Evolutionary conservation across 1,140 invertebrate genomes (phyloP), one percentile per base, ranked within the genome.

Genomic region (Pseudomyrmex flavicornis): DNA sequence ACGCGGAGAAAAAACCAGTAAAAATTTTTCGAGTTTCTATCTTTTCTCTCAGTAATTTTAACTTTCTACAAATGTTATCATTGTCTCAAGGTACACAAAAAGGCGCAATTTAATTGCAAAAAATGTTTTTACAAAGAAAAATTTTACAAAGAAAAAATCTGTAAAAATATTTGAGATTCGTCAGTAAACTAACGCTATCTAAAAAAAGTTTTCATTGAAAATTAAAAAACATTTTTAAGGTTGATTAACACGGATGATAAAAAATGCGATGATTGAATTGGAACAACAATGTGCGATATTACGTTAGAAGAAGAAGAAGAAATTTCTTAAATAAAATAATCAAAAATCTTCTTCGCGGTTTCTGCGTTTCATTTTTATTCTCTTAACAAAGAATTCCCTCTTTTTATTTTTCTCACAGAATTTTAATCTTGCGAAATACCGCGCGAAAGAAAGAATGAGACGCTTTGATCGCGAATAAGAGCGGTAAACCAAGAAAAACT

Each of bases 371-470:
- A 35, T 35, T 70, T 69, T 79, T 48, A 70, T 70, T 22, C 70
- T 9, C 15, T 22, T 70, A 70, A 59, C n/a, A 35, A 22, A 13
- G 9, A 7, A 12, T 12, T 12, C 5, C 48, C 15, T 46, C 35
- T 35, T 70, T 35, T 70, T 50, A 8, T 10, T 50, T 59, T 52
- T 17, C n/a, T 59, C 59, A 80, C 13, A 12, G 7, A 72, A 70
- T 70, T 59, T 80, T 80, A 70, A 80, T 72, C 48, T 17, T 68
- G 48, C n/a, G n/a, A 35, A 72, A n/a, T 48, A 70, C 3, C 52
- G 4, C 20, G 59, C 20, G 65, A n/a, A 26, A 48, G 12, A 8
- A 46, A 69, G 69, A 79, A 70, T 35, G 9, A 35, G 59, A 79
- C 12, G 65, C 62, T 79, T 70, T 58, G 52, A 26, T 8, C 35